Evolutionary conservation across 2,113 vertebrate genomes (phyloP), one percentile per base, ranked within the genome.

Genomic region (Sitta europaea): DNA sequence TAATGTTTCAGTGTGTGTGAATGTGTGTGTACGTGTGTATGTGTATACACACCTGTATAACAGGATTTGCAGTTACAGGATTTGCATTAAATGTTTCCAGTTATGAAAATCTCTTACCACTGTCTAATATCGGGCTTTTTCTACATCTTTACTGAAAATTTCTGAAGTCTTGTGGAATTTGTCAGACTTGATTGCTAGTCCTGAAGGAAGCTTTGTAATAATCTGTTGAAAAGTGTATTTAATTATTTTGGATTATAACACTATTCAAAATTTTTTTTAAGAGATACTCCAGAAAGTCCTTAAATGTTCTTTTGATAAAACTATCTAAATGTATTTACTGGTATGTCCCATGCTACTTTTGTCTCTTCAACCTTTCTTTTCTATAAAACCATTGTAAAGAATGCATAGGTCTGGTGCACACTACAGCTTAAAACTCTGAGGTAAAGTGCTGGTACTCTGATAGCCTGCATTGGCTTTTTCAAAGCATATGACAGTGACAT

Each of bases 111-210:
- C 75, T 79, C 33, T 68, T 59, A 57, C 55, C 94, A 63, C 77
- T 96, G 80, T 95, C 95, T 84, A 67, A 76, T 92, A 88, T 38
- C 94, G 78, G 95, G 77, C 94, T 96, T 96, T 97, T 94, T 96
- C 94, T 97, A 94, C 54, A 16, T 97, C 76, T 93, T 94, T 95
- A 75, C 95, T 95, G 92, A 80, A 98, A 96, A 74, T 97, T 96
- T 87, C 88, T 88, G 89, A 89, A 95, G 88, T 97, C 95, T 96
- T 72, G 96, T 97, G 96, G 94, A 97, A 77, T 97, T 97, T 95
- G 88, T 95, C 96, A 96, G 87, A 97, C 80, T 94, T 95, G 93
- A 45, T 97, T 45, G 78, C 81, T 97, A 93, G 96, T 97, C 43
- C 86, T 97, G 94, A 96, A 97, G 94, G 42, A 95, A 88, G 76